Percentiles rank a stretch among this genome's conserved stretches.
These are phyloP conservation scores for Athripsodes cinereus DNA, from an alignment of 2,888 invertebrate genomes.

Conservation along the genomic window DNA sequence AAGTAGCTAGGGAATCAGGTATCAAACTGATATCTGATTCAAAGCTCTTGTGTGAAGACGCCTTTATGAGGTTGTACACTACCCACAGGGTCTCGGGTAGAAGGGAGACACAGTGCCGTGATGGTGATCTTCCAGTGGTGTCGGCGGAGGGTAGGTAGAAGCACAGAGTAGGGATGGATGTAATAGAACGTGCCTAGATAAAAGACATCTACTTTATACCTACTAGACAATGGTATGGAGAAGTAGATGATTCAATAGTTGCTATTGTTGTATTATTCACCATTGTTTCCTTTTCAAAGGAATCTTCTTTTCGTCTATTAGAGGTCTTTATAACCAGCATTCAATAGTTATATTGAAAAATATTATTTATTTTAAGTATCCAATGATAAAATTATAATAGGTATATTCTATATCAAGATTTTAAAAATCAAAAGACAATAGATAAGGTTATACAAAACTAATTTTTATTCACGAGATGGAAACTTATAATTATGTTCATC, in stretches of 20 bases:
- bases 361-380: background rate
- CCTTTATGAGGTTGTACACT: too few species aligned
- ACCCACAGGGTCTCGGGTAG: background rate
- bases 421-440: too few species aligned
- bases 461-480: too few species aligned
- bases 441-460: too few species aligned
- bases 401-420: too few species aligned
- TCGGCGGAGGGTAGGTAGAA: too few species aligned
- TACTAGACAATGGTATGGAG: constrained; percentile 25
- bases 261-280: constrained; percentile 29
- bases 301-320: constrained; percentile 9
- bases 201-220: constrained; percentile 27
- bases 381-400: background rate
- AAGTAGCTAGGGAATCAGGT: too few species aligned
- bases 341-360: background rate
- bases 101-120: background rate
- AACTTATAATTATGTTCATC: too few species aligned
- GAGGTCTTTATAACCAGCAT: background rate
- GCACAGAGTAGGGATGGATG: background rate
- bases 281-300: constrained; percentile 27
- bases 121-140: background rate
- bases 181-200: constrained; percentile 25
- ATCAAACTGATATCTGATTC: too few species aligned
- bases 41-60: too few species aligned
- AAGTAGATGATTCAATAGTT: constrained; percentile 23